Conservation (phyloP, 1,140 invertebrate species). For the Eriocheir sinensis region DNA sequence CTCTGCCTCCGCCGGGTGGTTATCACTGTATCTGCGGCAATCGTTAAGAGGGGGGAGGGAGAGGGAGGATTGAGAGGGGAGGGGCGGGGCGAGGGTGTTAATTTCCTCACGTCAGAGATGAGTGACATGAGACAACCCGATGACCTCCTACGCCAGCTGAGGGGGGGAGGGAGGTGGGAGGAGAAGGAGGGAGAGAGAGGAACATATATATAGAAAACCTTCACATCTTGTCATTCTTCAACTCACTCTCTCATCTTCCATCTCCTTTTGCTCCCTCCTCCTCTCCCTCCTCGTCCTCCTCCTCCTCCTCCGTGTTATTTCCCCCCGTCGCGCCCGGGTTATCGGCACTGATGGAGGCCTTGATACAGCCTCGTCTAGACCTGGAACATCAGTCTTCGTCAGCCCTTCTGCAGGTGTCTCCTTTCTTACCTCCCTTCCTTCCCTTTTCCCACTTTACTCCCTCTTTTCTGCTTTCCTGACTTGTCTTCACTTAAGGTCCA, state of each 20-base stretch:
- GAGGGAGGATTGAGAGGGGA: not conserved
- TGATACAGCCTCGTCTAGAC: not conserved
- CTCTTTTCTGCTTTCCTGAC: slow-evolving; percentile 8
- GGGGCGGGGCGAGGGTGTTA: slow-evolving; percentile 52
- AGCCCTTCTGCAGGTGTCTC: not conserved
- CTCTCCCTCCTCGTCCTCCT: not conserved
- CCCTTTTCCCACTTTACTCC: not conserved
- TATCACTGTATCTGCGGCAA: slow-evolving; percentile 43
- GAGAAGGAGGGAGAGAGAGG: not conserved
- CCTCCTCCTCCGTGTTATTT: slow-evolving; percentile 2
- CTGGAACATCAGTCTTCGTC: not conserved
- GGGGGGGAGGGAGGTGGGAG: not conserved
- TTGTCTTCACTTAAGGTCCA: too few relatives aligned
- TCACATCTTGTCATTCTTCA: slow-evolving; percentile 29
- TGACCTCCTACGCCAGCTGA: slow-evolving; percentile 5
- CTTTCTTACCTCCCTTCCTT: not conserved
- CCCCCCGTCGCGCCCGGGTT: not conserved
- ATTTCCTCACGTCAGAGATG: slow-evolving; percentile 62
- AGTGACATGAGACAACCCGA: slow-evolving; percentile 59
- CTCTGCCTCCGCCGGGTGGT: not conserved
- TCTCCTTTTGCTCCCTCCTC: not conserved
- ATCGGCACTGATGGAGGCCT: not conserved
- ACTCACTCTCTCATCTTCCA: not conserved
- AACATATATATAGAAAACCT: slow-evolving; percentile 48
- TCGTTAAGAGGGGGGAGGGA: not conserved